Evolutionary conservation across 2,888 invertebrate genomes (phyloP), one percentile per base, ranked within the genome.

Genomic region (Meteorus cinctellus): DNA sequence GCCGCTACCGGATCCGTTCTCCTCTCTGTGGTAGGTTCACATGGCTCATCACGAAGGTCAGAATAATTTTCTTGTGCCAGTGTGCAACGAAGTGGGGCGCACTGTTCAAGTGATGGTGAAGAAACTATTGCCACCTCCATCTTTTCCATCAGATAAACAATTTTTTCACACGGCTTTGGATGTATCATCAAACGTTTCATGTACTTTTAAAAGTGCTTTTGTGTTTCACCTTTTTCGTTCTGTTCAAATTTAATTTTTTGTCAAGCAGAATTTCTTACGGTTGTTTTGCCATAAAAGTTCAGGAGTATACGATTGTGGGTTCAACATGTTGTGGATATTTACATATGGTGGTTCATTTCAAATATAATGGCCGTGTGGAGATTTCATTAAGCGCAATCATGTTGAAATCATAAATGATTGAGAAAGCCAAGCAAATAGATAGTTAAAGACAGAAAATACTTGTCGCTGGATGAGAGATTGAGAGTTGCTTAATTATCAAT

Each of bases 1-100:
- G 84, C 82, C 83, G 83, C 82, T 84, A 84, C 86, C 86, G 87
- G 87, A 87, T 87, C 85, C 82, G 81, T 84, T 82, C 82, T 83
- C 84, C 71, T 78, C 71, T 78, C 77, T 82, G 79, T 77, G 80
- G 81, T 69, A 82, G 81, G 85, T 85, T 88, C 87, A 86, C 87
- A 87, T 86, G 86, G 83, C 72, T 60, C 55, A 74, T 78, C 79
- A 69, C 72, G 41, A 81, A 85, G 87, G 86, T 87, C 86, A 86
- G 76, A 83, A 85, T 86, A 87, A 88, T 87, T 86, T 85, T 80
- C 84, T 81, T 78, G 82, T 83, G 84, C 84, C 84, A 80, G 84
- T 83, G 81, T 82, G 81, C 74, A 78, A 27, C 48, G 68, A 72
- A 5, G 72, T 31, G 51, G 45, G 14, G 72, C 67, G 68, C 71